Evolutionary conservation across 35 echinoderm and acorn worm species (phyloP), one percentile per base, ranked within the genome.

Genomic region (Lytechinus pictus): DNA sequence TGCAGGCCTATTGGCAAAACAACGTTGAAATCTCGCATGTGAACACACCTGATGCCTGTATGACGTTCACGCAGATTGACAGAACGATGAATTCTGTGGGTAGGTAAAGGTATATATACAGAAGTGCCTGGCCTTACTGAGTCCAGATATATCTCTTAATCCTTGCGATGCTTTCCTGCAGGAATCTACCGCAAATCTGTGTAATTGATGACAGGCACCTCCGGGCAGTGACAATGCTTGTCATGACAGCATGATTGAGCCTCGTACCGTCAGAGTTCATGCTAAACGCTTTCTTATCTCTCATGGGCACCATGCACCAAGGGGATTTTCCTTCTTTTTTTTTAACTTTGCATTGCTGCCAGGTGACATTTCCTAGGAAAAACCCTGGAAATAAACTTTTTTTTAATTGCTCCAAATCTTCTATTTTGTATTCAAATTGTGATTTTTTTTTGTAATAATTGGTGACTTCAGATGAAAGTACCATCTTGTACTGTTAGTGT

Each of bases 71-170:
- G 61, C 56, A 9, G 61, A 24, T 6, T 71, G 61, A 71, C 61
- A 71, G 19, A 79, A 79, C 7, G 66, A 24, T 24, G 19, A 79
- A 79, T 24, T 79, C 19, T 79, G 66, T n/a, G 19, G 66, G 66
- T n/a, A n/a, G 66, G 66, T 4, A 79, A 14, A 79, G 16, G 3
- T 60, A 60, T 79, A 79, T 79, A 24, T 24, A 79, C 4, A 79
- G 66, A 79, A 79, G 66, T 79, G 66, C 66, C n/a, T 3, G 19
- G 66, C 21, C 66, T 79, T 79, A 79, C 88, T 9, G 9, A 54
- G 88, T 90, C 88, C 88, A 29, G 29, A 54, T 90, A 90, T 90
- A 90, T 90, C 88, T 90, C 88, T 44, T 90, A 90, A 90, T 90
- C 88, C 88, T 29, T 24, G 88, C 88, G 44, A 13, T 90, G 88